Evolutionary conservation across 1,140 invertebrate species (phyloP).

Genomic region (Cydia amplana): DNA sequence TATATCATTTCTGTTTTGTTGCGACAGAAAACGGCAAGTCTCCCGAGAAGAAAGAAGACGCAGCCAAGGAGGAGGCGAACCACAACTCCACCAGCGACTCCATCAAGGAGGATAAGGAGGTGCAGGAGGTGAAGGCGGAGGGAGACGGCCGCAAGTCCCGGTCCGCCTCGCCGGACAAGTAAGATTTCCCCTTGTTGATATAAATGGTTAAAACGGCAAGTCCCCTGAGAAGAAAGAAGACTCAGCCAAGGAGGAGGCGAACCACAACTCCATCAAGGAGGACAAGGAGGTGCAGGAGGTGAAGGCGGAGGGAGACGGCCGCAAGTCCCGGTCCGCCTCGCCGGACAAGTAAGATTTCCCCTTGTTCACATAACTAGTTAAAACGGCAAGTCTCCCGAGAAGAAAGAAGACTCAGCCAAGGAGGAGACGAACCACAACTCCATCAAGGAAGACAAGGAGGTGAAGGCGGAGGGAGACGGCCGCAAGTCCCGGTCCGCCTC

Average conservation of each 20-base stretch:
- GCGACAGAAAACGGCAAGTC: slow-evolving; percentile 74
- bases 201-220: slow-evolving; percentile 75
- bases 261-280: slow-evolving; percentile 44
- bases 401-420: slow-evolving; percentile 67
- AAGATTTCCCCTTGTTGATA: too few species aligned
- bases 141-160: slow-evolving; percentile 56
- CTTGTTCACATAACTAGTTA: too few species aligned
- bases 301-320: slow-evolving; percentile 37
- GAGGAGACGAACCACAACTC: slow-evolving; percentile 53
- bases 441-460: slow-evolving; percentile 29
- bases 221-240: slow-evolving; percentile 75
- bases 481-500: slow-evolving; percentile 67
- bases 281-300: slow-evolving; percentile 40
- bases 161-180: slow-evolving; percentile 68
- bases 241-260: slow-evolving; percentile 57
- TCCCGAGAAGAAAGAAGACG: slow-evolving; percentile 74
- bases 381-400: slow-evolving; percentile 76
- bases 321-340: slow-evolving; percentile 67
- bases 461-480: slow-evolving; percentile 37
- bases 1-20: slow-evolving; percentile 1
- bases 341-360: slow-evolving; percentile 66
- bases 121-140: slow-evolving; percentile 39
- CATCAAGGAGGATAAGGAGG: slow-evolving; percentile 31
- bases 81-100: slow-evolving; percentile 47
- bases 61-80: slow-evolving; percentile 56